Percentiles rank a stretch among this genome's conserved stretches.
These are phyloP conservation scores for Aeoliscus strigatus DNA, from an alignment of 2,797 vertebrate species.

Conservation along the genomic window DNA sequence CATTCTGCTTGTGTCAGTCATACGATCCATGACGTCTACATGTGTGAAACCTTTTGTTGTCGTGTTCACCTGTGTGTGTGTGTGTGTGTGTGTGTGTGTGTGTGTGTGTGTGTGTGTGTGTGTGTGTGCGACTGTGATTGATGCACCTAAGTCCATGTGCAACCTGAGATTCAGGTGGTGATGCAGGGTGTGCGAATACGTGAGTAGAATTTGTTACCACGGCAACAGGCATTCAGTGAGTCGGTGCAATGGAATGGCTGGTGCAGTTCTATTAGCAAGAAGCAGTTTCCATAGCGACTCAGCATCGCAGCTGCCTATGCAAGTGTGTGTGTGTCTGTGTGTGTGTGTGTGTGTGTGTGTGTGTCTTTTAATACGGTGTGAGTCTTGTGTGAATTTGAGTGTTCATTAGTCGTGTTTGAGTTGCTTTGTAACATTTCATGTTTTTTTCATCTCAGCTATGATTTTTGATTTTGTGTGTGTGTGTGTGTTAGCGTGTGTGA, in stretches of 20 bases:
- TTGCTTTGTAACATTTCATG: constrained; percentile 56
- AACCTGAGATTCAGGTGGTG: constrained; percentile 81
- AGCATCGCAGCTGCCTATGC: constrained; percentile 77
- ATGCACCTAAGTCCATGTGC: constrained; percentile 71
- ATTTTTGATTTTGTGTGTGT: constrained; percentile 12
- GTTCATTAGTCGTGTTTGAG: constrained; percentile 69
- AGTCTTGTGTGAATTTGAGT: constrained; percentile 59
- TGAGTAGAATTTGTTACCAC: constrained; percentile 82
- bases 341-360: too few relatives aligned
- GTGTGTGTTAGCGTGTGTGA: constrained; percentile 36
- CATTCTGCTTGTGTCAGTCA: constrained; percentile 26
- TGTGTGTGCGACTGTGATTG: constrained; percentile 38
- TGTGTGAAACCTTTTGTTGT: constrained; percentile 37
- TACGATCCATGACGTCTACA: constrained; percentile 31
- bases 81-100: constrained; percentile 9
- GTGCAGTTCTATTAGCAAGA: constrained; percentile 79
- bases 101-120: constrained; percentile 7
- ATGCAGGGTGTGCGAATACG: constrained; percentile 79
- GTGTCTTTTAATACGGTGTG: constrained; percentile 53
- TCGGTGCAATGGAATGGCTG: constrained; percentile 79
- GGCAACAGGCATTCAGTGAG: constrained; percentile 80
- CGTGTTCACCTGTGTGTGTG: constrained; percentile 10
- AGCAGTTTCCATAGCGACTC: constrained; percentile 83
- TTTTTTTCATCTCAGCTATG: constrained; percentile 46
- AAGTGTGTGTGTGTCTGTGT: constrained; percentile 46